Evolutionary conservation across 2,888 invertebrate species (phyloP).

Genomic region (Octonoba sinensis): DNA sequence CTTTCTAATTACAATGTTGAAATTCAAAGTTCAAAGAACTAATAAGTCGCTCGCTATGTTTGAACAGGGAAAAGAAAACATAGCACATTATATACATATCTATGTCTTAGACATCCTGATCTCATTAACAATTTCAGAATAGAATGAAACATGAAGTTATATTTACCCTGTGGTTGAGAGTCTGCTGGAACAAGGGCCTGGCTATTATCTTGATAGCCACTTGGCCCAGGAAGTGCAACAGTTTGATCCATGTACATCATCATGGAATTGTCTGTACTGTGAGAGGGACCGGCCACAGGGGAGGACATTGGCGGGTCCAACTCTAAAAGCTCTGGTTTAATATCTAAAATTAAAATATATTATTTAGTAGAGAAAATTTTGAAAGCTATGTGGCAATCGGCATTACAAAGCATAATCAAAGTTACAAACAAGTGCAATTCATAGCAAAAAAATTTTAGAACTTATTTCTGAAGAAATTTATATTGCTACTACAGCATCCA

Average conservation of each 20-base stretch:
- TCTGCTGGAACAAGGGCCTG: conserved; percentile 37
- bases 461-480: background rate
- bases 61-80: too few species aligned
- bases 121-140: too few species aligned
- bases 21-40: too few species aligned
- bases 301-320: conserved; percentile 54
- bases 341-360: conserved; percentile 32
- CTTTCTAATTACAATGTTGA: too few species aligned
- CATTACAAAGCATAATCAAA: too few species aligned
- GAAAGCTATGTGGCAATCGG: too few species aligned
- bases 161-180: conserved; percentile 50
- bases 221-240: conserved; percentile 46
- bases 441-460: background rate
- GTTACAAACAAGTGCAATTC: background rate
- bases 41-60: too few species aligned
- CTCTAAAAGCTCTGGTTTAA: conserved; percentile 54
- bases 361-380: background rate
- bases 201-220: conserved; percentile 53
- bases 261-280: conserved; percentile 56
- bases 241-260: conserved; percentile 58
- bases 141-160: conserved; percentile 1
- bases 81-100: too few species aligned
- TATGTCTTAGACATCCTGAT: too few species aligned
- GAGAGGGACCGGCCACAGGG: conserved; percentile 56
- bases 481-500: too few species aligned